Base-by-base conservation (phyloP, 1,140 invertebrate species). In the Drosophila orosa region DNA sequence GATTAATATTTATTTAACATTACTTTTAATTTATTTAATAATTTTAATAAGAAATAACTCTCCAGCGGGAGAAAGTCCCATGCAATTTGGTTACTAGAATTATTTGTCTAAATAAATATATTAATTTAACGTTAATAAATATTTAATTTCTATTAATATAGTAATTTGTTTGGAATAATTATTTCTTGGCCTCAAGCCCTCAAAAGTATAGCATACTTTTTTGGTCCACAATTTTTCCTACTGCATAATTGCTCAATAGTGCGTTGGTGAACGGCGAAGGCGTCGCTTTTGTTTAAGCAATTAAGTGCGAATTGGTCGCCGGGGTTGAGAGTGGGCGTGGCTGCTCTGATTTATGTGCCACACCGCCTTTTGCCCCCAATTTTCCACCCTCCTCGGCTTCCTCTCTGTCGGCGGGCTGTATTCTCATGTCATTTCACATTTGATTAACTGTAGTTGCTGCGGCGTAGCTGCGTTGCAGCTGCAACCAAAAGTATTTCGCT, bases 171-270 rank as follows among this genome's bases (percentile, higher is more conserved):
- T 27, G 12, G 1, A 9, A 10, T 5, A n/a, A 10, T 9, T 13
- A 0, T 10, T 19, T 0, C 3, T 7, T 1, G 13, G 8, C 6
- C 19, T 15, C 1, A 9, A 5, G n/a, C 1, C 8, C 5, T 8
- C 0, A 17, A 27, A 27, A 6, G 10, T 17, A 17, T 39, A 56
- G 44, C 62, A 66, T 58, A 67, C 31, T 73, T 79, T 72, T 60
- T 17, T 15, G 24, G n/a, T 33, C 29, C 25, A 7, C 1, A 3
- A 22, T 62, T 62, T 62, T 13, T 59, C 17, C 24, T 22, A 24
- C 44, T 78, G 66, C 83, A 73, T 82, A 82, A 86, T 87, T 76
- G 83, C 82, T 86, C 83, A 82, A 86, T 86, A 82, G 82, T 82
- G 78, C 59, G 66, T 9, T 45, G 67, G 62, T 10, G 29, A 47